Base-by-base conservation (phyloP, 2,113 vertebrate genomes). In the Engystomops pustulosus region DNA sequence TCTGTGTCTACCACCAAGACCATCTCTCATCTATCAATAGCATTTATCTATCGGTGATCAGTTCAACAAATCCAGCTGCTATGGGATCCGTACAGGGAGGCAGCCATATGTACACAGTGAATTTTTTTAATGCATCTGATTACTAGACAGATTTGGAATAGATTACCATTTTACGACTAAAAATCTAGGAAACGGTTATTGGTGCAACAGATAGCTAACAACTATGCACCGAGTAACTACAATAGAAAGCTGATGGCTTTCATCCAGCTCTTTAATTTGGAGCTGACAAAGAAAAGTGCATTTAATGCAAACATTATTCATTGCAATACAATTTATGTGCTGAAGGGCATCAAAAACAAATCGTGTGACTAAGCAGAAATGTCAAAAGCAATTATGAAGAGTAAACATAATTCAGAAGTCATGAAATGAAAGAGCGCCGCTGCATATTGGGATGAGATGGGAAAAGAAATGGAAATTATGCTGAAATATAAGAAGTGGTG, bases 341-440 rank as follows among this genome's bases (percentile, higher is more conserved):
- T 44, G 67, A 71, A 81, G 36, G 23, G 68, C 47, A 58, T 70
- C 45, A 81, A 70, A 55, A 38, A 70, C 62, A 68, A 81, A 71
- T 65, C 18, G 62, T 55, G 47, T 70, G 80, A 81, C 80, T 81
- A 81, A 81, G 68, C 80, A 72, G 68, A 81, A 82, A 82, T 82
- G 68, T 60, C 68, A 72, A 72, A 60, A 30, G 23, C 47, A 82
- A 82, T 72, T 81, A 41, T 53, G n/a, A 69, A 30, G 27, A 55
- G 32, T 45, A 71, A 81, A 72, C 23, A 81, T 70, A 70, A 70
- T 70, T 68, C 47, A 25, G 3, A 58, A 58, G 49, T 58, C 34
- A 58, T 72, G 34, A 71, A 81, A 72, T 20, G 20, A 71, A 72
- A 81, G 79, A 25, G 51, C 47, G 23, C 6, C 7, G 47, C 47